Evolutionary conservation across 64 coral and sea anemone species (phyloP).

Genomic region (Dendrophyllia cribrosa): DNA sequence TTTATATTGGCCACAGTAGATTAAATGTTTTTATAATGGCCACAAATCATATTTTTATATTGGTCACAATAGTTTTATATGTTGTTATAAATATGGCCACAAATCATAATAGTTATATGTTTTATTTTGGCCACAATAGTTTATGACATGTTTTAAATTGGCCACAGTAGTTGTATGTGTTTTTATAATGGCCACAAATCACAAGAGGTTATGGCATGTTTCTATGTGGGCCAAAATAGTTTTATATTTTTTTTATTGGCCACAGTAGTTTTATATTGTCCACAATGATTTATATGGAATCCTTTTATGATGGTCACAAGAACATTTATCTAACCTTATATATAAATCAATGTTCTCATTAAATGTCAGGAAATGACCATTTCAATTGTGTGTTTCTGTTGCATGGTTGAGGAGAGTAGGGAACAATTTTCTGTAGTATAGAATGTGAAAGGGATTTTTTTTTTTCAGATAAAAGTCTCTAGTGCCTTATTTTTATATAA

Average conservation of each 20-base stretch:
- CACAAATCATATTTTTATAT: not conserved
- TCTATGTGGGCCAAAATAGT: no score
- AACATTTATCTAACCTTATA: not conserved
- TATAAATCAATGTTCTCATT: constrained; percentile 35
- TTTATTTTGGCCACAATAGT: constrained; percentile 13
- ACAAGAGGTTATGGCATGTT: no score
- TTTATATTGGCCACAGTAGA: not conserved
- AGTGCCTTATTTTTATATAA: no score
- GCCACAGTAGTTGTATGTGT: no score
- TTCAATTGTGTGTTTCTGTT: constrained; percentile 5
- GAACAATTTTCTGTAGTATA: not conserved
- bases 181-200: no score
- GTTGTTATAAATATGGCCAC: no score
- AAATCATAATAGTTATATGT: not conserved
- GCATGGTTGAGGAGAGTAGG: not conserved
- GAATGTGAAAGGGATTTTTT: no score
- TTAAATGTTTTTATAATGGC: not conserved
- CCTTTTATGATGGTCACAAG: not conserved
- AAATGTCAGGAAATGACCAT: constrained; percentile 23
- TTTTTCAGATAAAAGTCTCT: no score
- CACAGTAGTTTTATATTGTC: not conserved
- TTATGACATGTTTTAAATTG: not conserved
- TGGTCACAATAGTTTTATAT: not conserved
- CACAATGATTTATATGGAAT: not conserved
- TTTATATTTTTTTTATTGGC: not conserved